Conservation (phyloP, 2,113 vertebrate species). For the Donacobius atricapilla region DNA sequence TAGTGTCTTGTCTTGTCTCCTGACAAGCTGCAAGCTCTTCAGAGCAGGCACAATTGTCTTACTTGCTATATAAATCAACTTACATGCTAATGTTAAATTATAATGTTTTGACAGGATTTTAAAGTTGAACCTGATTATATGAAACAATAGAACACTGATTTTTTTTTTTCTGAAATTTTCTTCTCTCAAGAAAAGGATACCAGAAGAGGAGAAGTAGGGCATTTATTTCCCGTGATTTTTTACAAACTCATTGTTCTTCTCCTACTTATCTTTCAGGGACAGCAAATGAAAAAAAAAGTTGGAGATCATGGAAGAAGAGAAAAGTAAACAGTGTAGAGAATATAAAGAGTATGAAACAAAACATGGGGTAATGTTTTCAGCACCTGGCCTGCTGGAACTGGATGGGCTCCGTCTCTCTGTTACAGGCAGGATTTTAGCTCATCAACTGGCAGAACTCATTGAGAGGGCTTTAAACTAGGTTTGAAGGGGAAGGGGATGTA, state of each 20-base stretch:
- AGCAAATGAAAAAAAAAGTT: neutral
- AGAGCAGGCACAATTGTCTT: conserved; percentile 53
- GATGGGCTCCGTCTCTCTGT: neutral
- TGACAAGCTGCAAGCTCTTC: conserved; percentile 60
- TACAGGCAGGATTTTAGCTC: neutral
- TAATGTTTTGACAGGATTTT: conserved; percentile 64
- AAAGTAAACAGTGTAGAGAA: neutral
- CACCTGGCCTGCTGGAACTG: neutral
- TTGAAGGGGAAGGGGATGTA: neutral
- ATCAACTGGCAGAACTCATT: neutral
- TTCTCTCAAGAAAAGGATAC: neutral
- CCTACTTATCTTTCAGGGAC: neutral
- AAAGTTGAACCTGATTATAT: conserved; percentile 51
- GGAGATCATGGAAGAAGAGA: neutral
- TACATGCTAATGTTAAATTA: conserved; percentile 49
- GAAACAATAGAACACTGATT: conserved; percentile 36
- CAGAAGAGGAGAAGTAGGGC: neutral
- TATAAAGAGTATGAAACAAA: neutral
- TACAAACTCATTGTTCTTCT: neutral
- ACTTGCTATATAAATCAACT: conserved; percentile 55
- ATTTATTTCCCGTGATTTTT: neutral
- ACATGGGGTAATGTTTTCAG: neutral
- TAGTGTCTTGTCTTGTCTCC: conserved; percentile 49
- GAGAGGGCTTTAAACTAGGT: neutral
- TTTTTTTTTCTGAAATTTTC: conserved; percentile 2